Evolutionary conservation across 2,113 vertebrate species (phyloP), one percentile per base, ranked within the genome.

Genomic region (Amblyornis subalaris): DNA sequence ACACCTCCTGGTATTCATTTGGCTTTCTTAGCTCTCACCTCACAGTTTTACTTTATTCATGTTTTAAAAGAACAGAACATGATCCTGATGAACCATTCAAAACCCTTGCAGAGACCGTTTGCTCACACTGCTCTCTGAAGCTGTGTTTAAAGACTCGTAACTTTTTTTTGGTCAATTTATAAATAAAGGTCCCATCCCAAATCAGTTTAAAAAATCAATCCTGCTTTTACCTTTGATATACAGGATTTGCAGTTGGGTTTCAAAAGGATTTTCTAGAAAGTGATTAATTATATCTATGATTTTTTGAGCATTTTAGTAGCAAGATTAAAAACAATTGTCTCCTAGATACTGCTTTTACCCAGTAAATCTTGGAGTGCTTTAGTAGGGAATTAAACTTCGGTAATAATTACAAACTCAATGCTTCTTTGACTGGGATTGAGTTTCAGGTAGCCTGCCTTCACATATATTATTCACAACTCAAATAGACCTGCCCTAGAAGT

Each of bases 381-480:
- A 88, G 31, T 8, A 65, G 23, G 23, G 75, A 90, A 58, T 90
- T 71, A 90, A 88, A 83, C 42, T 72, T 90, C 31, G 29, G 38
- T 58, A 76, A 58, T 85, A 82, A 88, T 76, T 91, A 70, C 42
- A 69, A 73, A 66, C 33, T 85, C 64, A 31, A 5, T 42, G 24
- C 58, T 95, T 65, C 51, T 91, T 82, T 91, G 70, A 19, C 40
- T 94, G 78, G 31, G 29, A 83, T 85, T 80, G 87, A 80, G 20
- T 93, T 85, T 88, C 5, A 26, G 67, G 90, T 90, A 93, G 64
- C 79, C 85, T 93, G 66, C 75, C 94, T 95, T 91, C 62, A 94
- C 23, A 57, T 85, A 47, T 45, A 40, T 90, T 90, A 92, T 82
- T 90, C 60, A 58, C 93, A 95, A 85, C 64, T 80, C 78, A 94